Conservation (phyloP, 2,113 vertebrate species). For the Tachysurus fulvidraco region DNA sequence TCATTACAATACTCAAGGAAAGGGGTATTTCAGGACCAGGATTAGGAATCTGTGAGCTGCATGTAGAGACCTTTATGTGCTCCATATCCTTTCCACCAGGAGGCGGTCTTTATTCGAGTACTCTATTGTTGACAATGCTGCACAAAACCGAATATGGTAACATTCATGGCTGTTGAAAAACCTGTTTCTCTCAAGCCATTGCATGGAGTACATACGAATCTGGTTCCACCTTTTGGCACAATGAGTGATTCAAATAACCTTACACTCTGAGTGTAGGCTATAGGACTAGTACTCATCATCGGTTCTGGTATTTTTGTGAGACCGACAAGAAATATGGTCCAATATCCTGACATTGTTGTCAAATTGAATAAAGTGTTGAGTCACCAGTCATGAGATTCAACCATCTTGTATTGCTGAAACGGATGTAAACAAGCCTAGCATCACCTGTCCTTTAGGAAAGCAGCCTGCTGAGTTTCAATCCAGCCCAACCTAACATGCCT, state of each 20-base stretch:
- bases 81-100: conserved; percentile 20
- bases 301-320: background rate
- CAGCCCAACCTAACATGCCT: background rate
- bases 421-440: background rate
- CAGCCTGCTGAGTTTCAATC: background rate
- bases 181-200: background rate
- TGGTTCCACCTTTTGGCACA: background rate
- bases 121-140: background rate
- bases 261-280: background rate
- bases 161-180: background rate
- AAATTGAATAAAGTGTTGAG: background rate
- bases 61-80: background rate
- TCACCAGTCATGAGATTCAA: background rate
- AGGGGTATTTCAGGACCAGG: background rate
- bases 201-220: background rate
- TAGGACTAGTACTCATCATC: background rate
- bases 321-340: background rate
- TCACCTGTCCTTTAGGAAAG: background rate
- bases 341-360: background rate
- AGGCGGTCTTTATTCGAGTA: conserved; percentile 23
- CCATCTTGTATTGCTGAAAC: background rate
- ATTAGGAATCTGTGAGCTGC: background rate
- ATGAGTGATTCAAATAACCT: background rate
- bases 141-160: background rate
- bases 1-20: background rate